These are phyloP conservation scores for Tetramorium bicarinatum DNA, from an alignment of 2,888 invertebrate genomes.

Conservation along the genomic window DNA sequence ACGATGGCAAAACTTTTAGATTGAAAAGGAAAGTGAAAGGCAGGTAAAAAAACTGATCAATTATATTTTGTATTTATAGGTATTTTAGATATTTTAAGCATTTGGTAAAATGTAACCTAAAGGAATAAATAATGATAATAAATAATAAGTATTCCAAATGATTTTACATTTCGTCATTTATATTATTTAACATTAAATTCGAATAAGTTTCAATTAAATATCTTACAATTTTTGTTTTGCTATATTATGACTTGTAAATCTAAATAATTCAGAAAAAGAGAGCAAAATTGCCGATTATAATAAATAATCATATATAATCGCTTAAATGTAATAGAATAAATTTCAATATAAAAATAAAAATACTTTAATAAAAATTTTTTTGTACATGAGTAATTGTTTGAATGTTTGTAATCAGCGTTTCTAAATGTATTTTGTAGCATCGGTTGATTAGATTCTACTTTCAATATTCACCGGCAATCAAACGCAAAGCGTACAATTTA, in stretches of 20 bases:
- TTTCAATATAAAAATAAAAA: neutral
- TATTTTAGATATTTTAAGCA: neutral
- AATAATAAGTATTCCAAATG: neutral
- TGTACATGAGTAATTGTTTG: neutral
- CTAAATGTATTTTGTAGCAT: neutral
- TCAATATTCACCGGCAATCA: neutral
- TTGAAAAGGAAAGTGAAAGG: slow-evolving; percentile 40
- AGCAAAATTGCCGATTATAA: neutral
- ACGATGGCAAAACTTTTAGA: slow-evolving; percentile 29
- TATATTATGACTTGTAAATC: neutral
- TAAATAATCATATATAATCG: neutral
- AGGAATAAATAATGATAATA: neutral
- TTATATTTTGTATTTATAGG: slow-evolving; percentile 2
- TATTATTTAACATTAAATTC: slow-evolving; percentile 6
- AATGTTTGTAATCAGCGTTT: neutral
- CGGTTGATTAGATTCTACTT: neutral
- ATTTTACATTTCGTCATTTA: neutral
- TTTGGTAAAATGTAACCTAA: neutral
- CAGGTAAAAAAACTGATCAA: neutral
- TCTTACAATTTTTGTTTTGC: neutral
- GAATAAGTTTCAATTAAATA: neutral
- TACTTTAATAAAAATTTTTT: neutral
- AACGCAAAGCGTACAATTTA: slow-evolving; percentile 19
- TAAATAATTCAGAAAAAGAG: neutral
- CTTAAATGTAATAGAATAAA: neutral